Percentiles rank a stretch among this genome's conserved stretches.
These are phyloP conservation scores for Augochlorella aurata DNA, from an alignment of 2,888 invertebrate species.

Conservation along the genomic window DNA sequence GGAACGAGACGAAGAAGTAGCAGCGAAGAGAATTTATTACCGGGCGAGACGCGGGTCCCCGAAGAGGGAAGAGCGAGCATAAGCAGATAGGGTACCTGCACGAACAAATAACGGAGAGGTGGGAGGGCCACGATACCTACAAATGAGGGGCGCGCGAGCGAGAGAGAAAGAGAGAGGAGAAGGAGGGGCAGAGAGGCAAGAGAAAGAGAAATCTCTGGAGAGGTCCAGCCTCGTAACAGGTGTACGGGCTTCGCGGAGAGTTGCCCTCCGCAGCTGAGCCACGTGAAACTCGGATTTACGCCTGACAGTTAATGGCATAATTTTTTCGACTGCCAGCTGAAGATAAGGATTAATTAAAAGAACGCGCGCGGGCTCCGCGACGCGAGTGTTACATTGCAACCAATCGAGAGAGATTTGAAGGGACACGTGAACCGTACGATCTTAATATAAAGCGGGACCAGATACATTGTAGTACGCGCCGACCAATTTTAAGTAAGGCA, in stretches of 20 bases:
- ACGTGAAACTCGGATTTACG: constrained; percentile 39
- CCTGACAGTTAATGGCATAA: constrained; percentile 51
- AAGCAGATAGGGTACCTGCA: constrained; percentile 61
- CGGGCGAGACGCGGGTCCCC: constrained; percentile 58
- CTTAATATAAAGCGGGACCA: not conserved
- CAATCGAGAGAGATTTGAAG: not conserved
- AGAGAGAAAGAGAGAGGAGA: constrained; percentile 20
- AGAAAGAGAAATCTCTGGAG: constrained; percentile 38
- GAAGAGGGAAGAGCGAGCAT: constrained; percentile 52
- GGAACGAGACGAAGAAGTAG: constrained; percentile 59
- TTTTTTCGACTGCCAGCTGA: constrained; percentile 45
- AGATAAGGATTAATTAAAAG: constrained; percentile 49
- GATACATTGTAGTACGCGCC: not conserved
- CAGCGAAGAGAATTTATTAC: constrained; percentile 72
- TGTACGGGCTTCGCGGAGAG: constrained; percentile 51
- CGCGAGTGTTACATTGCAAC: not conserved
- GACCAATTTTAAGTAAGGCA: constrained; percentile 4
- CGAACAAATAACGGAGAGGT: constrained; percentile 67
- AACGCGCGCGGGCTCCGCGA: not conserved
- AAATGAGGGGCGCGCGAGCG: constrained; percentile 65
- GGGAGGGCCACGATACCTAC: constrained; percentile 62
- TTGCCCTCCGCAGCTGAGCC: constrained; percentile 49
- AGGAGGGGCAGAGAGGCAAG: constrained; percentile 34
- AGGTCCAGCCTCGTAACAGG: constrained; percentile 64
- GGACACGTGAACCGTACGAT: not conserved